Evolutionary conservation across 2,888 invertebrate species (phyloP).

Genomic region (Branchipolynoe longqiensis): DNA sequence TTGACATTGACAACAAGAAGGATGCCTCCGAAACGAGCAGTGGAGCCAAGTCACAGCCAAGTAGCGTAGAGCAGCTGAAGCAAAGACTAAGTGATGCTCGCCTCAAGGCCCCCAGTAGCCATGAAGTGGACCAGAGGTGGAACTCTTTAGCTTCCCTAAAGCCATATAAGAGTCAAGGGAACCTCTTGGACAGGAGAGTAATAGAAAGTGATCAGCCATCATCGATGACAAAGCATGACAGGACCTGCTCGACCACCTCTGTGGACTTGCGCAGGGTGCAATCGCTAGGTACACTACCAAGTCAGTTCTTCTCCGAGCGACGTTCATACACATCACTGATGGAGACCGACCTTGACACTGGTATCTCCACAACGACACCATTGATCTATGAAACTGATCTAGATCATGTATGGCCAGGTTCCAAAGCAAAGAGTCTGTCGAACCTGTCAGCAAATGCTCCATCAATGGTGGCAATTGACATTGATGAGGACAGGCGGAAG

Average conservation of each 20-base stretch:
- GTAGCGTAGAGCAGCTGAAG: slow-evolving; percentile 58
- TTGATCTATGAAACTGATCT: slow-evolving; percentile 63
- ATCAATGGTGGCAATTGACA: slow-evolving; percentile 27
- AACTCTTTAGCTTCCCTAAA: neutral
- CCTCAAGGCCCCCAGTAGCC: slow-evolving; percentile 46
- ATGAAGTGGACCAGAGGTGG: slow-evolving; percentile 59
- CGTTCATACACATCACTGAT: slow-evolving; percentile 61
- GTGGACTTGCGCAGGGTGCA: slow-evolving; percentile 33
- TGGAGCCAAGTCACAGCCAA: slow-evolving; percentile 1
- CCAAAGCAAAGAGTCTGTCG: slow-evolving; percentile 57
- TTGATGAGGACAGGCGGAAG: slow-evolving; percentile 50
- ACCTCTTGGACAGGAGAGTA: slow-evolving; percentile 13
- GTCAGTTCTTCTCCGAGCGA: slow-evolving; percentile 57
- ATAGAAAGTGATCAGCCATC: slow-evolving; percentile 17
- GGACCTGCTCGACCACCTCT: slow-evolving; percentile 21
- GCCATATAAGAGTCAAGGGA: slow-evolving; percentile 46
- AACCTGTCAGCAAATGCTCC: slow-evolving; percentile 44
- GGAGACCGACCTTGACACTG: slow-evolving; percentile 64
- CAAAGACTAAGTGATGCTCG: slow-evolving; percentile 50
- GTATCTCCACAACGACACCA: slow-evolving; percentile 40
- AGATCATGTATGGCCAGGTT: slow-evolving; percentile 22
- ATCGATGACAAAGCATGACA: neutral
- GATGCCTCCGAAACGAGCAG: neutral
- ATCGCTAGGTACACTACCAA: slow-evolving; percentile 52
- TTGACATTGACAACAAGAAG: too few species aligned